Evolutionary conservation across 2,113 vertebrate species (phyloP).

Genomic region (Sylvilagus bachmani): DNA sequence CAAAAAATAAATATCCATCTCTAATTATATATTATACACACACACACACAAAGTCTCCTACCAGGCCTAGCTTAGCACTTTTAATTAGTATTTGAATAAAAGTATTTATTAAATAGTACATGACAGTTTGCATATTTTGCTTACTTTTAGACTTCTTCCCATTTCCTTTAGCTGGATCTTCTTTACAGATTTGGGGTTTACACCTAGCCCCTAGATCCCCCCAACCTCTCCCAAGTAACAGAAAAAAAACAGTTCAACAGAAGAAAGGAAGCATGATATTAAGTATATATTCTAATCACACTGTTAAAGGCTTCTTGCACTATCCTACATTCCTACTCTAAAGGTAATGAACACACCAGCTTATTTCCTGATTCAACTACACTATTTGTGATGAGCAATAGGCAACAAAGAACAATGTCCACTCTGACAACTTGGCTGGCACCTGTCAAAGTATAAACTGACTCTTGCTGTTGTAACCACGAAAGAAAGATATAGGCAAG

Average conservation of each 20-base stretch:
- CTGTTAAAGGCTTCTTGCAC: not conserved
- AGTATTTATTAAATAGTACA: not conserved
- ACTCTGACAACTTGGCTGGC: not conserved
- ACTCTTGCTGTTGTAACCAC: not conserved
- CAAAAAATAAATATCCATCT: not conserved
- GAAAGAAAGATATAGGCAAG: no score
- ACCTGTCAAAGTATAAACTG: not conserved
- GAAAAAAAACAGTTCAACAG: not conserved
- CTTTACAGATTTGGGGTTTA: slow-evolving; percentile 3
- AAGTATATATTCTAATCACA: not conserved
- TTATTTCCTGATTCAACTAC: not conserved
- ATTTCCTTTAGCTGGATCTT: not conserved
- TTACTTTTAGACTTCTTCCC: slow-evolving; percentile 8
- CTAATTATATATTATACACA: not conserved
- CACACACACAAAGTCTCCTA: not conserved
- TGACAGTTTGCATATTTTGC: not conserved
- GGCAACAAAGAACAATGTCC: not conserved
- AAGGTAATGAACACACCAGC: not conserved
- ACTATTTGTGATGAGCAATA: not conserved
- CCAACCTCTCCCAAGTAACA: not conserved
- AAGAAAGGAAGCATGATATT: not conserved
- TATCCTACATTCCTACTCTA: not conserved
- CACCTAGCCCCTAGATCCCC: not conserved
- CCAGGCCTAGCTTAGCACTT: not conserved
- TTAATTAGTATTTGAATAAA: slow-evolving; percentile 42